Evolutionary conservation across 2,888 invertebrate genomes (phyloP).

Genomic region (Lithophane ornitopus): DNA sequence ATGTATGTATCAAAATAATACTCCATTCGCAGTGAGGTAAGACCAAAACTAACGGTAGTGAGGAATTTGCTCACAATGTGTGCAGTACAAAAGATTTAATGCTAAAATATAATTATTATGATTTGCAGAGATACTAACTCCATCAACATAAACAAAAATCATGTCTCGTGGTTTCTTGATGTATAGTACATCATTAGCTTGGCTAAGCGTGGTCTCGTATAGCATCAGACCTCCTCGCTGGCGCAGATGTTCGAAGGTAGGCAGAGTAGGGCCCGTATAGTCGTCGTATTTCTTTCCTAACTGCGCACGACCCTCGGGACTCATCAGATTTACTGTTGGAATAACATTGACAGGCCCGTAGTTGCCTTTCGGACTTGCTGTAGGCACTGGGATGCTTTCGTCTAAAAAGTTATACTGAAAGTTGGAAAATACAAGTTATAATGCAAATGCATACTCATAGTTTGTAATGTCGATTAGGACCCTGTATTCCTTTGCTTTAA

Average conservation of each 20-base stretch:
- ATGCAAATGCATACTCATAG: not conserved
- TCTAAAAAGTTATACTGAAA: slow-evolving; percentile 86
- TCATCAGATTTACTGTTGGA: slow-evolving; percentile 87
- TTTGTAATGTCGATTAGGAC: not conserved
- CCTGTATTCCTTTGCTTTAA: not conserved
- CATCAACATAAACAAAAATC: slow-evolving; percentile 92
- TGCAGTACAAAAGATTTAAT: too few species aligned
- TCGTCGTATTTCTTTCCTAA: slow-evolving; percentile 79
- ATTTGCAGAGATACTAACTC: slow-evolving; percentile 79
- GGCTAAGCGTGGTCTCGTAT: slow-evolving; percentile 90
- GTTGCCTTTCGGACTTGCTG: slow-evolving; percentile 91
- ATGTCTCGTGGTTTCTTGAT: slow-evolving; percentile 92
- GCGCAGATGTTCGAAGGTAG: slow-evolving; percentile 91
- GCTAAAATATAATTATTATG: not conserved
- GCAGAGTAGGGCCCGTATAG: slow-evolving; percentile 81
- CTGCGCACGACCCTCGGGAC: slow-evolving; percentile 76
- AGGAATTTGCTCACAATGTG: not conserved
- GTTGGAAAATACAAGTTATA: not conserved
- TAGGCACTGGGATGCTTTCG: slow-evolving; percentile 87
- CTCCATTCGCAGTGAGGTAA: not conserved
- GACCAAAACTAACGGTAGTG: not conserved
- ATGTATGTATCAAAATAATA: not conserved
- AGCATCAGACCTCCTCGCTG: slow-evolving; percentile 92
- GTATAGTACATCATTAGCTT: slow-evolving; percentile 81
- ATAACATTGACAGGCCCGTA: slow-evolving; percentile 91